Percentiles rank a stretch among this genome's conserved stretches.
phyloP scores from a whole-genome alignment of 2,113 vertebrate genomes.

The Microtus ochrogaster region DNA sequence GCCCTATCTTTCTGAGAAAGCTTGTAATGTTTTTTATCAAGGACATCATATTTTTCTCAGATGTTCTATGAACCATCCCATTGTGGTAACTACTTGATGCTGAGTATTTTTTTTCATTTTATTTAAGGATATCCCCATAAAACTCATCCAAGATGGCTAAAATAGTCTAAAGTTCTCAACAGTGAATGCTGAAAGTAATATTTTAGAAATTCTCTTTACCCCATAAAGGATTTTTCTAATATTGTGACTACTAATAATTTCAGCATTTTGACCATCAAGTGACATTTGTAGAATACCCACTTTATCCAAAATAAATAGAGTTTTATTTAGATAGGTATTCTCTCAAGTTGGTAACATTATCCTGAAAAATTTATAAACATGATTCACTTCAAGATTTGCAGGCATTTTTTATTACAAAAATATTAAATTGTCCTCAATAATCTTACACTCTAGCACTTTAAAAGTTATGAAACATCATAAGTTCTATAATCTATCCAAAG shows the following conservation, averaged over 20 bases:
- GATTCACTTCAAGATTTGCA: conserved; percentile 34
- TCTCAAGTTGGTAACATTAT: background rate
- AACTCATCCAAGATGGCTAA: conserved; percentile 63
- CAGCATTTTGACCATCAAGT: background rate
- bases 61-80: conserved; percentile 61
- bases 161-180: conserved; percentile 41
- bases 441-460: conserved; percentile 7
- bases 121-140: conserved; percentile 62
- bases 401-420: background rate
- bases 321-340: conserved; percentile 27
- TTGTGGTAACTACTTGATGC: conserved; percentile 63
- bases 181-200: conserved; percentile 15
- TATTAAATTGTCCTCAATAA: conserved; percentile 23
- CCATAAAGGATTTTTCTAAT: background rate
- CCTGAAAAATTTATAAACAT: background rate
- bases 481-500: background rate
- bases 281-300: background rate
- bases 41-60: conserved; percentile 59
- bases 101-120: conserved; percentile 67
- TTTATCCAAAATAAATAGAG: background rate
- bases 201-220: conserved; percentile 26
- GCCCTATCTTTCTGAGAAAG: conserved; percentile 47
- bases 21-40: conserved; percentile 45
- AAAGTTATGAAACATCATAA: background rate
- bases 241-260: conserved; percentile 32